Base-by-base conservation (phyloP, 2,797 vertebrate species). In the Sibirionetta formosa region DNA sequence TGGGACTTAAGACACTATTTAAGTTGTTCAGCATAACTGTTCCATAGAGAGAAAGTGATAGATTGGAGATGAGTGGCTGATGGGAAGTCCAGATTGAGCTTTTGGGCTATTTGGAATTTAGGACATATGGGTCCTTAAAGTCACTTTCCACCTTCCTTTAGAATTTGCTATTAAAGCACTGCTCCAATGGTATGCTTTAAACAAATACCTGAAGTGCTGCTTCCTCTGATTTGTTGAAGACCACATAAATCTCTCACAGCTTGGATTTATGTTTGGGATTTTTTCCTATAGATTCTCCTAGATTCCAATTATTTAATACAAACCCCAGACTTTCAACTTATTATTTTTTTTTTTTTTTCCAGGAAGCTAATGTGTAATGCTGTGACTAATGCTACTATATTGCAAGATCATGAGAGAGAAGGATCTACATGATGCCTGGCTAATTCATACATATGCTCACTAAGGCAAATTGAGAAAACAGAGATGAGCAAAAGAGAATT, bases 401-500 rank as follows among this genome's bases (percentile, higher is more conserved):
- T 57, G 14, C 12, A 84, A 81, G 46, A 42, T 65, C 17, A 42
- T 36, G 22, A 77, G 14, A 16, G 83, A 3, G 3, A 66, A 83
- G 63, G 24, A 27, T 36, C 8, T 36, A 36, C 20, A 13, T 8
- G 31, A 26, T 19, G 3, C 8, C n/a, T 4, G 66, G 23, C 7
- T 65, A 53, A 70, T 36, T 71, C 7, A 56, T 26, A 1, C 48
- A 8, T 42, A 85, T 18, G 19, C 6, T 81, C 4, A 48, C 15
- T 13, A 42, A 65, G 38, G 15, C 19, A 76, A 54, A 65, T 0
- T 2, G 3, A 71, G 57, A 78, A 92, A 73, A 2, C 5, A 70
- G n/a, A 50, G 36, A 27, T 8, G 61, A 48, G 12, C 0, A 1
- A 27, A 2, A 80, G 22, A 82, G 4, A 65, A 58, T 0, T 63